Conservation (phyloP, 1,140 invertebrate genomes). For the Nebria ingens region DNA sequence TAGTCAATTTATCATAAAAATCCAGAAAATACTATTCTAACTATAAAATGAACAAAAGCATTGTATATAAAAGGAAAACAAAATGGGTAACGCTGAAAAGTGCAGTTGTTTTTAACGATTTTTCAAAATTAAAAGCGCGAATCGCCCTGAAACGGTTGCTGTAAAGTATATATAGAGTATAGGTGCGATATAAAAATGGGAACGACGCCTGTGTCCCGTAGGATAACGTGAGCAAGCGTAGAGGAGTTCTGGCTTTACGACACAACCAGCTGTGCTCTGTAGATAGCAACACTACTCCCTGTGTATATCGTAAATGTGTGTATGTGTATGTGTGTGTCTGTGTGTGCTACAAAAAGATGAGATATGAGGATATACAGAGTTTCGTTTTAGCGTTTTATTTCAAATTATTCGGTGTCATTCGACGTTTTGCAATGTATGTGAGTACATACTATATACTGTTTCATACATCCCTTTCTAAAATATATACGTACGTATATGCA, state of each 20-base stretch:
- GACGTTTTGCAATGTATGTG: too few species aligned
- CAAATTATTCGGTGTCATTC: too few species aligned
- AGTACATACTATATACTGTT: too few species aligned
- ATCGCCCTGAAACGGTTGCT: background rate
- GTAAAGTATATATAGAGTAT: too few species aligned
- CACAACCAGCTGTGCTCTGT: background rate
- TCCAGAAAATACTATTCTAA: too few species aligned
- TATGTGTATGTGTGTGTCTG: too few species aligned
- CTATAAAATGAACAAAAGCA: background rate
- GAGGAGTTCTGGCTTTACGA: constrained; percentile 2
- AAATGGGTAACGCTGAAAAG: background rate
- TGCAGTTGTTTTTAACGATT: constrained; percentile 8
- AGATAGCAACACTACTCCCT: background rate
- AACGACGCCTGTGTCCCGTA: constrained; percentile 5
- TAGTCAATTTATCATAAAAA: too few species aligned
- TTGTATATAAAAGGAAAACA: constrained; percentile 5
- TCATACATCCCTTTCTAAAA: too few species aligned
- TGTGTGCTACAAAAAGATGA: too few species aligned
- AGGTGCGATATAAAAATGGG: constrained; percentile 6
- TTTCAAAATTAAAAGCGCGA: constrained; percentile 8
- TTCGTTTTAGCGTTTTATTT: too few species aligned
- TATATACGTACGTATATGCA: too few species aligned
- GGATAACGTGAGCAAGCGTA: constrained; percentile 1
- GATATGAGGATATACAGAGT: too few species aligned
- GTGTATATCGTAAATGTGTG: background rate